phyloP scores from a whole-genome alignment of 2,888 invertebrate species.

The Dioctria linearis region DNA sequence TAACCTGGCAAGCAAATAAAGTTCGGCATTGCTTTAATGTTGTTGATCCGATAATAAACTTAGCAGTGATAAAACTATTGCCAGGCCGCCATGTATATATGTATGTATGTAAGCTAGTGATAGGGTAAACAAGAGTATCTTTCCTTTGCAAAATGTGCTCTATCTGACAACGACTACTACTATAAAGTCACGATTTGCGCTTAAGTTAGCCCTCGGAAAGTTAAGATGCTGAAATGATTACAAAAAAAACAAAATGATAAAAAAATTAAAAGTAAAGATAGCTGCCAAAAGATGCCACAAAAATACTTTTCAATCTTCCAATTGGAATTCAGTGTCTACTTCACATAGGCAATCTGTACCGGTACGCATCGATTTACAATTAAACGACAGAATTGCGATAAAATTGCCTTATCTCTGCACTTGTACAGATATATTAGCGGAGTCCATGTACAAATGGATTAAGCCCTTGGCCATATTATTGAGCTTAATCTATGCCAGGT shows the following conservation, averaged over 20 bases:
- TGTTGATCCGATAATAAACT: slow-evolving; percentile 39
- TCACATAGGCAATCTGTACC: neutral
- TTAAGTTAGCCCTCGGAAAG: neutral
- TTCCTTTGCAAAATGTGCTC: neutral
- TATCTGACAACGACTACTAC: neutral
- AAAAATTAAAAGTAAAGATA: neutral
- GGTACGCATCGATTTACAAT: slow-evolving; percentile 17
- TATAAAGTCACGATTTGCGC: slow-evolving; percentile 1
- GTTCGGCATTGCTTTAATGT: slow-evolving; percentile 26
- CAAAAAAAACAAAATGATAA: neutral
- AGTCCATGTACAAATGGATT: too few relatives aligned
- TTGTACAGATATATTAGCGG: too few relatives aligned
- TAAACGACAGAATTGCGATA: slow-evolving; percentile 2
- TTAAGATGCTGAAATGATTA: neutral
- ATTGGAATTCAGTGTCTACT: neutral
- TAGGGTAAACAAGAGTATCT: neutral
- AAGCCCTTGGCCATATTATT: too few relatives aligned
- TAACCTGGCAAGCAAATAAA: slow-evolving; percentile 23
- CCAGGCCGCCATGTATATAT: neutral
- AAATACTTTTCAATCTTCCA: neutral
- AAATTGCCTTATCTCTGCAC: neutral
- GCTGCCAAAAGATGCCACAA: neutral
- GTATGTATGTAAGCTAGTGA: too few relatives aligned
- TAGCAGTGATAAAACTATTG: neutral
- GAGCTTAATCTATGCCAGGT: too few relatives aligned